Evolutionary conservation across 2,113 vertebrate genomes (phyloP), one percentile per base, ranked within the genome.

Genomic region (Anas platyrhynchos): DNA sequence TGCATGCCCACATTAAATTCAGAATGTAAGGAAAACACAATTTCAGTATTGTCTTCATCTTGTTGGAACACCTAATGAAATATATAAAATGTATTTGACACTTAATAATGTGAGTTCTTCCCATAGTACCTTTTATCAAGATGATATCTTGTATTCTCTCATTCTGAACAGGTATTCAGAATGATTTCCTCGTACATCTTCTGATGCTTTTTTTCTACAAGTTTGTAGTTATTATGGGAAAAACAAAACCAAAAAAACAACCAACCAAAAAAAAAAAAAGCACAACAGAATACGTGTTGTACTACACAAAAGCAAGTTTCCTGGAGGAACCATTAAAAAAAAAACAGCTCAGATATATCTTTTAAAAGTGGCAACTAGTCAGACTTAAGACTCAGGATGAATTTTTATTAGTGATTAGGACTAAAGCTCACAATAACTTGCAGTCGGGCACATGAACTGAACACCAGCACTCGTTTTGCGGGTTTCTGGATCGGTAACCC

Each of bases 401-500:
- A 27, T 68, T 75, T 81, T 82, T 48, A 46, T n/a, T 7, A 1
- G 0, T 25, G 4, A 0, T 44, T 46, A 36, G 41, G 44, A 34
- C 29, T 50, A 38, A 66, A 84, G 2, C 27, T 52, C 46, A 11
- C 46, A 26, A 25, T 22, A 13, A 34, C 5, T 63, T 83, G 25
- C 1, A 0, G 41, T 66, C 66, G 29, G 34, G 54, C 29, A 15
- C 38, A 12, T 0, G 0, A 56, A n/a, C 3, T 58, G n/a, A 7
- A 29, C 22, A 38, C 52, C 61, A 52, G 34, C 46, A 56, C 0
- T 4, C 8, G 11, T 25, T 91, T 61, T 56, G 36, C 43, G 16
- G 65, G 16, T 4, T 13, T 36, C 2, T 44, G 22, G 20, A 6
- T 8, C 59, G 13, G 66, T 46, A 63, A 48, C 41, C 43, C 55